phyloP scores from a whole-genome alignment of 2,113 vertebrate species.

The Hippocampus comes region DNA sequence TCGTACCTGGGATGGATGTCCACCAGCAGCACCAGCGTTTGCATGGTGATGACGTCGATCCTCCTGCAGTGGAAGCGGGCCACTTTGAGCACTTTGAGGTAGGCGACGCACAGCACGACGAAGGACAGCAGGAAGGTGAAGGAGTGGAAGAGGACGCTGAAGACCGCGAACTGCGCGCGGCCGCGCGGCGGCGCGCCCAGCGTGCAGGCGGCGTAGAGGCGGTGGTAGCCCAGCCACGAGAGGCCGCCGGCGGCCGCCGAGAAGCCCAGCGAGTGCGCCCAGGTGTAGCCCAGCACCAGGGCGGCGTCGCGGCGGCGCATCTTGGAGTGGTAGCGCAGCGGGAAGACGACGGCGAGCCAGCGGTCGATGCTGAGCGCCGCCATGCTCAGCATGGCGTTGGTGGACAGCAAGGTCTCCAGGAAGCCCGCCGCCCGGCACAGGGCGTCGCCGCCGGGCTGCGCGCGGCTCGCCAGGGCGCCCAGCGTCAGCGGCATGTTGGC shows the following conservation, averaged over 20 bases:
- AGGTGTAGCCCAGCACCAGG: slow-evolving; percentile 89
- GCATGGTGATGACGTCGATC: slow-evolving; percentile 98
- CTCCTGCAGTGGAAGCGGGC: slow-evolving; percentile 94
- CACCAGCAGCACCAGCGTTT: slow-evolving; percentile 94
- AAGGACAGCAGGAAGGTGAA: slow-evolving; percentile 92
- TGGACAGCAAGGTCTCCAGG: slow-evolving; percentile 93
- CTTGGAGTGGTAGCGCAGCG: slow-evolving; percentile 91
- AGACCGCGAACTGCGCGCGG: slow-evolving; percentile 85
- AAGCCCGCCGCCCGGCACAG: slow-evolving; percentile 86
- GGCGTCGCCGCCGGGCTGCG: slow-evolving; percentile 80
- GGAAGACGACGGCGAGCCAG: slow-evolving; percentile 96
- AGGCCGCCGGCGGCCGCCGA: slow-evolving; percentile 84
- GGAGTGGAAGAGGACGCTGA: slow-evolving; percentile 87
- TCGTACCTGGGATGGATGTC: slow-evolving; percentile 96
- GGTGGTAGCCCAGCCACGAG: slow-evolving; percentile 94
- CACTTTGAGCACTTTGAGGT: slow-evolving; percentile 96
- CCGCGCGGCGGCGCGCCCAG: slow-evolving; percentile 78
- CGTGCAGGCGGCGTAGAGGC: slow-evolving; percentile 92
- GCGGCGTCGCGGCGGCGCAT: slow-evolving; percentile 91
- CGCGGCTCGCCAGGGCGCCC: slow-evolving; percentile 82
- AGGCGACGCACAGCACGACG: slow-evolving; percentile 90
- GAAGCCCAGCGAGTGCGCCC: slow-evolving; percentile 89
- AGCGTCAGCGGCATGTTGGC: slow-evolving; percentile 95
- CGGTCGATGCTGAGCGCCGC: slow-evolving; percentile 95
- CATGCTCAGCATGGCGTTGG: slow-evolving; percentile 98